Evolutionary conservation across 1,140 invertebrate genomes (phyloP), one percentile per base, ranked within the genome.

Genomic region (Macrobrachium rosenbergii): DNA sequence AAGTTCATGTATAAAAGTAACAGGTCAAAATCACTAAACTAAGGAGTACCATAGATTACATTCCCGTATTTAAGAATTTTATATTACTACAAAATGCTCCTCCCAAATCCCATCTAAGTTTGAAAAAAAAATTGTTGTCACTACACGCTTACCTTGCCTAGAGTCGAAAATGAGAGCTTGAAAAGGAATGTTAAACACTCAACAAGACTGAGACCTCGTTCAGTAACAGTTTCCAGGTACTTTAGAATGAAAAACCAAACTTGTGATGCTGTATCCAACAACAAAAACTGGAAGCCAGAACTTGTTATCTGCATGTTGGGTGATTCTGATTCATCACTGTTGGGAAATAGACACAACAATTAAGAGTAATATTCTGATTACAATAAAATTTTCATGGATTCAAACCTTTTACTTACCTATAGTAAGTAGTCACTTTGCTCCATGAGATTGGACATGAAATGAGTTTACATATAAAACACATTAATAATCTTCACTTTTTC

Each of bases 191-290:
- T 96, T 16, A 99, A 93, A 92, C 97, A 99, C 91, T 98, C 97
- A 0, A 97, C 96, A 10, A 98, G 93, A 91, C 96, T 95, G 77
- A 98, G 93, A 17, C 95, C 96, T 90, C 96, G 93, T 91, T 93
- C 92, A 92, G 98, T 96, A 17, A 98, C 96, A 16, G 97, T 98
- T 90, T 98, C 97, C 83, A 99, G 93, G 92, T 99, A 99, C 91
- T 99, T 97, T 5, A 99, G 94, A 91, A 99, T 96, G 92, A 99
- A 99, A 92, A 97, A 96, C 98, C 98, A 99, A 67, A 95, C 95
- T 94, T 99, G 98, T 64, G 96, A 95, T 62, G 96, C 94, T 12
- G 96, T 97, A 91, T 98, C 98, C 89, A 99, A 93, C 19, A 99
- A 92, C 23, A 99, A 93, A 93, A 99, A 99, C 92, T 99, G 98